Base-by-base conservation (phyloP, 2,888 invertebrate genomes). In the Synergus japonicus region DNA sequence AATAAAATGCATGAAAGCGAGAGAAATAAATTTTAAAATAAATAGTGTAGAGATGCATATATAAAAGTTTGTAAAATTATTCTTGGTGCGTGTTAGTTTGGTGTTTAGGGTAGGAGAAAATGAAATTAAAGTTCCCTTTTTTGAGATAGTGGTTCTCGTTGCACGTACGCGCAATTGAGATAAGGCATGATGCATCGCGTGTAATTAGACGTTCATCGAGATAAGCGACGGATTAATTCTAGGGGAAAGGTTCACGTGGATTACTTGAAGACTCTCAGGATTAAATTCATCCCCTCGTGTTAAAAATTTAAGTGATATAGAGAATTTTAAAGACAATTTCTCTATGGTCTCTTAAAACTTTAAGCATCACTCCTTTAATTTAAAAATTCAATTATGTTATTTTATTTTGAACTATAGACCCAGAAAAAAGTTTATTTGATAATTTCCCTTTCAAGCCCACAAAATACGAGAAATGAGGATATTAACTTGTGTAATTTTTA, bases 101-200 rank as follows among this genome's bases (percentile, higher is more conserved):
- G n/a, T 54, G 49, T 73, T 73, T 29, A 54, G 29, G 49, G 29
- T 15, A 49, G n/a, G n/a, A 73, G 69, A 54, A 73, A 73, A 46
- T 73, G 37, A 73, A 73, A 73, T 54, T 13, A 46, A 73, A 54
- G 15, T 73, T 73, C 49, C 49, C 49, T n/a, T 73, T 73, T 49
- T 73, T 73, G 49, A 73, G 69, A 73, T 73, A 73, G 49, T 12
- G 22, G 60, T 22, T 73, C 69, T 54, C 49, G 69, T 73, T 73
- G 69, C 69, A 73, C 69, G 69, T 73, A 73, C 69, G 49, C 49
- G 69, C 69, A 73, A 73, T 73, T 73, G 69, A 73, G 69, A 73
- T 73, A 73, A 73, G 69, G 46, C 69, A 54, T 73, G 69, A 73
- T 49, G 69, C 69, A 73, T 73, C 69, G 69, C 69, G 69, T 73